Evolutionary conservation across 2,888 invertebrate species (phyloP), one percentile per base, ranked within the genome.

Genomic region (Drosophila subquinaria): DNA sequence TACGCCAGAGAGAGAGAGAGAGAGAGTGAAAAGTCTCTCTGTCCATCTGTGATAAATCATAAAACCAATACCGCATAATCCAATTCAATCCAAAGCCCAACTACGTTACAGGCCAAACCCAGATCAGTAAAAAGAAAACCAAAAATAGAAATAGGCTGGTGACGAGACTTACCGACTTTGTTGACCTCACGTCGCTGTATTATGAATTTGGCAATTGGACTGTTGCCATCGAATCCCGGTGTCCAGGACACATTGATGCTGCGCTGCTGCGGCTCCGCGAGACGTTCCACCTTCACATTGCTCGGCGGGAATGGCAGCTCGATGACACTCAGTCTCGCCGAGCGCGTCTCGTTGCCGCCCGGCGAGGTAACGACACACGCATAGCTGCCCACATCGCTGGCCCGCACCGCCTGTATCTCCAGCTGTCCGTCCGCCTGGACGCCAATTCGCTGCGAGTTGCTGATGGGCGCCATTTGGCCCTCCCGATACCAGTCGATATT

Each of bases 171-270:
- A 97, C 97, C 97, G 81, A 97, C 94, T 92, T 97, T 96, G 2
- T 97, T 97, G 30, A 98, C 97, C 88, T 97, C 96, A 73, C 98
- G 95, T 92, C 96, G 96, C 92, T 99, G 98, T 61, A 99, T 95
- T 76, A 98, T 97, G 92, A 97, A 99, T 91, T 98, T 97, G 85
- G 96, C 95, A 67, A 99, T 96, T 10, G 98, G 97, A 90, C 98
- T 98, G 93, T 99, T 99, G 62, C 99, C 99, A 93, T 99, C 98
- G 93, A 99, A 99, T 33, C 98, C 98, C 0, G 98, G 97, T 11
- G 96, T 96, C 99, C 99, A 99, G 20, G 96, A 96, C 3, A 99
- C 95, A 90, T 98, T 97, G 74, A 99, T 97, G 33, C 97, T 96
- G 90, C 95, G 95, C 80, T 95, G 95, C 69, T 95, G 95, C 13